Percentiles rank a stretch among this genome's conserved stretches.
Conservation (phyloP, 2,113 vertebrate genomes). For the Xerus inauris region DNA sequence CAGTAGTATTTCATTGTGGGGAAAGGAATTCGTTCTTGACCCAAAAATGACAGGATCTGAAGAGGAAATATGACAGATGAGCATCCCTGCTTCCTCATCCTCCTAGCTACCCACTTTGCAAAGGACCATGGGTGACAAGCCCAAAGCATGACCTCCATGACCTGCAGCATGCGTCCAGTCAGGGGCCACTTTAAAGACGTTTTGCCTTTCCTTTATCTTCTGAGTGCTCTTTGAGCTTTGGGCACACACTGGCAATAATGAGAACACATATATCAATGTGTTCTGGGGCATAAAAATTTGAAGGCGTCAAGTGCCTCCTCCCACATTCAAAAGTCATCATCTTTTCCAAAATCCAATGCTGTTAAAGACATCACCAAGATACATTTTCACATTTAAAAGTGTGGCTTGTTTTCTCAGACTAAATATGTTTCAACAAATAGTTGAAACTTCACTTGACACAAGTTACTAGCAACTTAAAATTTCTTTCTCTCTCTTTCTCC, state of each 20-base stretch:
- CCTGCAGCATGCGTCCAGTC: neutral
- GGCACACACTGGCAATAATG: neutral
- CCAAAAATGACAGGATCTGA: neutral
- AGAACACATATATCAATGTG: fast-evolving
- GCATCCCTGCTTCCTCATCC: neutral
- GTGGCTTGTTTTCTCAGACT: neutral
- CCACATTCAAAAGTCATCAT: neutral
- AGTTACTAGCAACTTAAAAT: neutral
- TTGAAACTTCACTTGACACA: neutral
- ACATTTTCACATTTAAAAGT: neutral
- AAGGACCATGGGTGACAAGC: neutral
- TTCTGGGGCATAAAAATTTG: neutral
- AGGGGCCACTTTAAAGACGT: fast-evolving
- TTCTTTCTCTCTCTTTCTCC: neutral
- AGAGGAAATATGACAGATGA: neutral
- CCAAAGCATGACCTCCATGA: neutral
- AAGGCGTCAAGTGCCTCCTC: neutral
- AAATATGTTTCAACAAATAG: neutral
- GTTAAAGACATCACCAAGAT: neutral
- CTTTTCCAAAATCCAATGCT: neutral
- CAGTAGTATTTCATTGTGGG: neutral
- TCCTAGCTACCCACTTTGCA: neutral
- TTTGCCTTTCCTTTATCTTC: neutral
- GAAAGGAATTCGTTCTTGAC: conserved; percentile 25
- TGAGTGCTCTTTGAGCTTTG: neutral